These are phyloP conservation scores for Drosophila mayri DNA, from an alignment of 1,140 invertebrate species.

Conservation along the genomic window DNA sequence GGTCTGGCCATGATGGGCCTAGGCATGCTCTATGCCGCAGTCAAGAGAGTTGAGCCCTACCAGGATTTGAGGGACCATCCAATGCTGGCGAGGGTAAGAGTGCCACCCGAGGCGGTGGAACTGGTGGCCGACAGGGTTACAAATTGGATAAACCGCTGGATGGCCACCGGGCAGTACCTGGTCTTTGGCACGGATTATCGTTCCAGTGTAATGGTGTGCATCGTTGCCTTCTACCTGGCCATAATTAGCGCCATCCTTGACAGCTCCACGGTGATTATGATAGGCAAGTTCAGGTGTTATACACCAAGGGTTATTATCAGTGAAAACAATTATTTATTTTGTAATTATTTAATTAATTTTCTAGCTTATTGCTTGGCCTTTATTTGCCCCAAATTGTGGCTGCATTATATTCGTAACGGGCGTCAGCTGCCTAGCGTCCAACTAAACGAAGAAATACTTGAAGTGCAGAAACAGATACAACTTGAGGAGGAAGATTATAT, in stretches of 20 bases:
- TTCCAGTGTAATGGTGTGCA: background rate
- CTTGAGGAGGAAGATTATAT: background rate
- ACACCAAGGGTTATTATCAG: background rate
- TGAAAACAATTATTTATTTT: background rate
- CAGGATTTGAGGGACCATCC: background rate
- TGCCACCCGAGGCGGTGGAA: background rate
- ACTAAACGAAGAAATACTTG: background rate
- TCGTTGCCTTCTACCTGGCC: background rate
- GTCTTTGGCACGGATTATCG: background rate
- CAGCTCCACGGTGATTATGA: background rate
- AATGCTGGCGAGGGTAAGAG: no score
- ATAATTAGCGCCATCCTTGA: background rate
- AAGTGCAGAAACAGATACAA: background rate
- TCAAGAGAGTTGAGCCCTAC: background rate
- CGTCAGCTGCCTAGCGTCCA: background rate
- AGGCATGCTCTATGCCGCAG: background rate
- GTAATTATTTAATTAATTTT: no score
- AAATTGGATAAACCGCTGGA: conserved; percentile 16
- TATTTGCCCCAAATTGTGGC: background rate
- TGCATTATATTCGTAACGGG: background rate
- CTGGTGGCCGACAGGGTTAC: background rate
- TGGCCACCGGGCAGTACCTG: conserved; percentile 15
- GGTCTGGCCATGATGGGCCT: background rate
- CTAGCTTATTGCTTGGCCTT: conserved; percentile 4
- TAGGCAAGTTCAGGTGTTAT: background rate